Percentiles rank a stretch among this genome's conserved stretches.
Conservation (phyloP, 2,888 invertebrate genomes). For the Suillia variegata region DNA sequence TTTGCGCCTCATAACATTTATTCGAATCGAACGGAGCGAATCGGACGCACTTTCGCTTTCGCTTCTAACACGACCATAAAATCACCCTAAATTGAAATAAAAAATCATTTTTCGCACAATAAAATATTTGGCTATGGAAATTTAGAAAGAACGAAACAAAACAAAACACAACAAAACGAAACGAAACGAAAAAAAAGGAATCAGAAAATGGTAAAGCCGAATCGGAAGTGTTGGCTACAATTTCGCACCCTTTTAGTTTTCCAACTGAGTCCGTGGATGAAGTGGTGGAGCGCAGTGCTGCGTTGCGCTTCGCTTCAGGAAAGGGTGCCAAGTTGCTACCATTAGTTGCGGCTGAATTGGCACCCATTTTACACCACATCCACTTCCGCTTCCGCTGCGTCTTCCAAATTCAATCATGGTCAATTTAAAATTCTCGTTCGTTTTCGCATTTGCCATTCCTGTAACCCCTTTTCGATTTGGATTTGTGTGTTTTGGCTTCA, state of each 20-base stretch:
- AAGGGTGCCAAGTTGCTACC: not conserved
- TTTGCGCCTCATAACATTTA: conserved; percentile 53
- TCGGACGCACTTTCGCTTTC: conserved; percentile 13
- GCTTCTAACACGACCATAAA: conserved; percentile 20
- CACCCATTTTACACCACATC: conserved; percentile 5
- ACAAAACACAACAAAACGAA: conserved; percentile 17
- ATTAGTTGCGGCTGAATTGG: conserved; percentile 16
- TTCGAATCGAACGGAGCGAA: conserved; percentile 48
- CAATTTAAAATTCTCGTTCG: conserved; percentile 46
- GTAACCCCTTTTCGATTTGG: conserved; percentile 5
- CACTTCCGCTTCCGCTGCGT: not conserved
- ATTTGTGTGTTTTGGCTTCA: conserved; percentile 3
- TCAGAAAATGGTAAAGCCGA: too few relatives aligned
- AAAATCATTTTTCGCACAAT: conserved; percentile 56
- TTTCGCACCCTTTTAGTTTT: conserved; percentile 16
- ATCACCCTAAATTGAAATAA: conserved; percentile 44
- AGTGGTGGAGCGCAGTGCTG: not conserved
- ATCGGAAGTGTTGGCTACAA: conserved; percentile 1
- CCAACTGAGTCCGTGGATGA: conserved; percentile 17
- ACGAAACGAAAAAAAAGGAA: too few relatives aligned
- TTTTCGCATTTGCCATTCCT: conserved; percentile 43
- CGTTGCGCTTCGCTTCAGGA: not conserved
- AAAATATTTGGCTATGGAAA: conserved; percentile 48
- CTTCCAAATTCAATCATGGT: conserved; percentile 23
- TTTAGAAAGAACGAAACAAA: conserved; percentile 27